Evolutionary conservation across 2,797 vertebrate genomes (phyloP), one percentile per base, ranked within the genome.

Genomic region (Leucoraja ocellata): DNA sequence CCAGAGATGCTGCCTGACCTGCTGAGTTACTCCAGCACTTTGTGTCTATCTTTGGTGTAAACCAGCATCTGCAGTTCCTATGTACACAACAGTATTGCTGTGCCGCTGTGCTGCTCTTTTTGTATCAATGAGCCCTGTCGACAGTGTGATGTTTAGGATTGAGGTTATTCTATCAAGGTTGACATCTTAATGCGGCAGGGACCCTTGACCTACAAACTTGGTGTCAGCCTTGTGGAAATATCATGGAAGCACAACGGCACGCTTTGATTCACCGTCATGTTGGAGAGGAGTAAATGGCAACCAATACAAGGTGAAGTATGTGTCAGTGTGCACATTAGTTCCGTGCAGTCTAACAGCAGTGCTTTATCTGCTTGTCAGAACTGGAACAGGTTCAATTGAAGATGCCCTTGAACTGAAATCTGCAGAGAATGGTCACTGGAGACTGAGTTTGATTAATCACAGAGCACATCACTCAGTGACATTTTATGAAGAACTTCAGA

Each of bases 361-460:
- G 83, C 28, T 86, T 16, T 32, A 86, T 86, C 58, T 16, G 13
- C 83, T 86, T 86, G 83, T 32, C 58, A 32, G 8, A 7, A 4
- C 14, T n/a, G 28, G 54, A 65, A 54, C 14, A 86, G 83, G 32
- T 32, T 65, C 58, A 86, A 65, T 32, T 65, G 83, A n/a, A 86
- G 28, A 65, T 65, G 83, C 14, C 83, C 83, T 86, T 86, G 83
- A 86, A 86, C 63, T 86, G 58, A 32, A 86, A 86, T 28, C 28
- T 32, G n/a, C 58, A 86, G 58, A 61, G 13, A 28, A 86, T n/a
- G 16, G 83, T 63, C 28, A 32, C 61, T 63, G 58, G 61, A 86
- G 58, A 86, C 18, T 65, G 83, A 86, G 28, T 32, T 14, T 65
- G 58, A 86, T 65, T 86, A 61, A 65, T n/a, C 63, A n/a, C 16